phyloP scores from a whole-genome alignment of 2,888 invertebrate species.

The Nowickia ferox region DNA sequence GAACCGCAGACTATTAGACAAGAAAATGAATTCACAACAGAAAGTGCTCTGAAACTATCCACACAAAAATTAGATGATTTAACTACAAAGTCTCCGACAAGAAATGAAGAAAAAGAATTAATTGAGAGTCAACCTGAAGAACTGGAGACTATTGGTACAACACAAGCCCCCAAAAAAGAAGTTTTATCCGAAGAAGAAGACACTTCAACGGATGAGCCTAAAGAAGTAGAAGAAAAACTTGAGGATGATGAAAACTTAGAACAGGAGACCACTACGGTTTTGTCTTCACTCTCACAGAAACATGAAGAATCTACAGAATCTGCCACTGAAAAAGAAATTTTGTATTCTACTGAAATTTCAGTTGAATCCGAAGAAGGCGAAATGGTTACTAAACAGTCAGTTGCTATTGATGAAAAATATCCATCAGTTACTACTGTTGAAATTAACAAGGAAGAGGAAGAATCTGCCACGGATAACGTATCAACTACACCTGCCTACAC shows the following conservation, averaged over 20 bases:
- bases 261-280: neutral
- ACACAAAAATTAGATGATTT: constrained; percentile 54
- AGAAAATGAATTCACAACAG: constrained; percentile 49
- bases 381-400: constrained; percentile 2
- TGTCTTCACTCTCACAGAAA: neutral
- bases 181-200: neutral
- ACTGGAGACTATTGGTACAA: constrained; percentile 7
- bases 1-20: constrained; percentile 12
- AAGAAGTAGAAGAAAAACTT: constrained; percentile 10
- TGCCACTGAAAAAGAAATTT: constrained; percentile 70
- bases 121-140: constrained; percentile 8
- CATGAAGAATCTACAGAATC: constrained; percentile 29
- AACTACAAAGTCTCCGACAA: constrained; percentile 8
- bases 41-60: constrained; percentile 25
- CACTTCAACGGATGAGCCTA: constrained; percentile 15
- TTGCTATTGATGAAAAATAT: neutral
- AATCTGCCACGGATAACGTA: neutral
- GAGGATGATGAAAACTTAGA: constrained; percentile 16
- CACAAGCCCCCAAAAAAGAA: neutral
- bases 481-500: constrained; percentile 15
- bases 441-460: constrained; percentile 11
- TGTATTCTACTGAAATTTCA: constrained; percentile 36
- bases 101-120: neutral
- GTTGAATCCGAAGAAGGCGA: constrained; percentile 6
- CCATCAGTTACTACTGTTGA: constrained; percentile 7